Percentiles rank a stretch among this genome's conserved stretches.
These are phyloP conservation scores for Erannis defoliaria DNA, from an alignment of 2,888 invertebrate species.

Conservation along the genomic window DNA sequence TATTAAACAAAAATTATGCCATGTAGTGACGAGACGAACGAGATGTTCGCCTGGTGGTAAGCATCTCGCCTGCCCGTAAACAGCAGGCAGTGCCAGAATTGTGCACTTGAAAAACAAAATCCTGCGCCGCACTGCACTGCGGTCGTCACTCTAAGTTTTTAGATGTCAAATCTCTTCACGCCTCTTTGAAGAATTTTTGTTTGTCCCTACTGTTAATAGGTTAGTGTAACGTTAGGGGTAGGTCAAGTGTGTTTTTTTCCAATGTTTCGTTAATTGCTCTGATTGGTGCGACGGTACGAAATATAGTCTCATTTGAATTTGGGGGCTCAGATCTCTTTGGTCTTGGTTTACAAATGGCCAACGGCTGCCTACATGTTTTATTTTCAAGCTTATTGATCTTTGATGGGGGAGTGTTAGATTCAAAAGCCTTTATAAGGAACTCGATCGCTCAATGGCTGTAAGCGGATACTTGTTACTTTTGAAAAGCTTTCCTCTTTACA, in stretches of 20 bases:
- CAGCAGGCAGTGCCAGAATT: too few species aligned
- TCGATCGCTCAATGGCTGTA: constrained; percentile 18
- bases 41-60: too few species aligned
- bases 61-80: too few species aligned
- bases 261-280: constrained; percentile 75
- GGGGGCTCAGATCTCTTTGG: constrained; percentile 59
- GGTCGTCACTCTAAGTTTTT: too few species aligned
- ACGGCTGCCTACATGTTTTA: constrained; percentile 17
- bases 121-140: too few species aligned
- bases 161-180: too few species aligned
- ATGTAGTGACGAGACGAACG: too few species aligned
- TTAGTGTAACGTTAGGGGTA: constrained; percentile 49
- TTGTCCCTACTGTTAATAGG: constrained; percentile 4
- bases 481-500: constrained; percentile 7
- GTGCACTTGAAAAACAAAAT: too few species aligned
- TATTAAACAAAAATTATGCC: too few species aligned
- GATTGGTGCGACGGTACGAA: constrained; percentile 76
- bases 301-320: constrained; percentile 73
- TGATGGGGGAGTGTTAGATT: constrained; percentile 13
- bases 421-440: constrained; percentile 15
- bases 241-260: constrained; percentile 61
- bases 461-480: constrained; percentile 21
- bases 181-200: too few species aligned
- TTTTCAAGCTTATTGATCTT: constrained; percentile 26
- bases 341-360: constrained; percentile 59